These are phyloP conservation scores for Onthophagus sagittarius DNA, from an alignment of 2,888 invertebrate species.

Conservation along the genomic window DNA sequence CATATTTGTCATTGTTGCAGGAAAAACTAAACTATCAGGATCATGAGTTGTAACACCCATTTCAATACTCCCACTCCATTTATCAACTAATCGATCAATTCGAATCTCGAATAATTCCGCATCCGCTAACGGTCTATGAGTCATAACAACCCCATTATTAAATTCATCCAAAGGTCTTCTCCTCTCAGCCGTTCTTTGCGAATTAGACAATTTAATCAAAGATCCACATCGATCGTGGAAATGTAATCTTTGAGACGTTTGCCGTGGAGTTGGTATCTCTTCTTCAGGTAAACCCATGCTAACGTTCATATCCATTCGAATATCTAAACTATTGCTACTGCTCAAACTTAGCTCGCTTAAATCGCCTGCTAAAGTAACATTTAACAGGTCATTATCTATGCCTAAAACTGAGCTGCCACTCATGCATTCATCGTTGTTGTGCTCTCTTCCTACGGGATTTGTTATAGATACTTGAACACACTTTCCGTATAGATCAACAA, in stretches of 20 bases:
- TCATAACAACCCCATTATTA: slow-evolving; percentile 95
- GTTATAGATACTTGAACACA: slow-evolving; percentile 72
- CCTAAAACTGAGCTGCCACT: slow-evolving; percentile 49
- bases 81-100: slow-evolving; percentile 87
- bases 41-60: slow-evolving; percentile 93
- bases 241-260: slow-evolving; percentile 59
- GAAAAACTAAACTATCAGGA: slow-evolving; percentile 84
- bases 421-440: slow-evolving; percentile 49
- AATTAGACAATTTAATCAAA: slow-evolving; percentile 78
- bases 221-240: slow-evolving; percentile 89
- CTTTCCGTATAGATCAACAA: slow-evolving; percentile 79
- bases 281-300: slow-evolving; percentile 44
- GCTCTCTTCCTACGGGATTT: slow-evolving; percentile 47
- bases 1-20: slow-evolving; percentile 97
- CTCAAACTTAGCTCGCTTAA: slow-evolving; percentile 48
- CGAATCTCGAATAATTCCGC: slow-evolving; percentile 93
- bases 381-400: slow-evolving; percentile 48
- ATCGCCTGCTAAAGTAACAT: slow-evolving; percentile 48
- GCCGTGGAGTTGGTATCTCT: slow-evolving; percentile 39
- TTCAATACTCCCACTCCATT: slow-evolving; percentile 94
- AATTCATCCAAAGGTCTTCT: slow-evolving; percentile 88
- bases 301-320: slow-evolving; percentile 49
- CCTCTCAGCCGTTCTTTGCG: slow-evolving; percentile 81
- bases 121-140: slow-evolving; percentile 79
- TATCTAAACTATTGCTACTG: slow-evolving; percentile 48